Percentiles rank a stretch among this genome's conserved stretches.
Conservation (phyloP, 2,797 vertebrate species). For the Masticophis lateralis region DNA sequence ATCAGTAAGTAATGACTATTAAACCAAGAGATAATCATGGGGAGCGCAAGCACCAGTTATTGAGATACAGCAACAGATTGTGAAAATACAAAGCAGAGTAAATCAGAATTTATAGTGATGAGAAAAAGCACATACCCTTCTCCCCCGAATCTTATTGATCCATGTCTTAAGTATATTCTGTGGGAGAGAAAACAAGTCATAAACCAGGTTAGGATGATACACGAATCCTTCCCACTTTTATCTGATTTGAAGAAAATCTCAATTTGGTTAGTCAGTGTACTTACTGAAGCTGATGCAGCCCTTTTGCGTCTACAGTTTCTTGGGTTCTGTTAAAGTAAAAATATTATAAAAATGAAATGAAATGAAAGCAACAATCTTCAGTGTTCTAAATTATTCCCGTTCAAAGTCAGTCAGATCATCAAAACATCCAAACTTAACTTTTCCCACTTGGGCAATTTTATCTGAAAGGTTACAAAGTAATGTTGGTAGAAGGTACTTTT, state of each 20-base stretch:
- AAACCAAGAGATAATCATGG: neutral
- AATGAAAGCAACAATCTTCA: neutral
- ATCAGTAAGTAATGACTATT: neutral
- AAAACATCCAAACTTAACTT: neutral
- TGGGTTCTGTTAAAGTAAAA: slow-evolving; percentile 48
- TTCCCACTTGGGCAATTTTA: neutral
- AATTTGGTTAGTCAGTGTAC: neutral
- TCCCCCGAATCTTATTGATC: slow-evolving; percentile 6
- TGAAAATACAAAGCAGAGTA: neutral
- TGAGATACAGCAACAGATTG: neutral
- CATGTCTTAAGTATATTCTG: slow-evolving; percentile 6
- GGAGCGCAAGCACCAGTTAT: neutral
- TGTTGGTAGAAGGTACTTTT: neutral
- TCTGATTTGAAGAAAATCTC: slow-evolving; percentile 9
- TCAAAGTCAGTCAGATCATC: neutral
- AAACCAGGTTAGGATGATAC: neutral
- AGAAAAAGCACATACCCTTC: neutral
- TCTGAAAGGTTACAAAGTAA: neutral
- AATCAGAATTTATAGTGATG: neutral
- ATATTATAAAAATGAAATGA: neutral
- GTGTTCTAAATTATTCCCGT: neutral
- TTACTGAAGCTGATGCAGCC: slow-evolving; percentile 51
- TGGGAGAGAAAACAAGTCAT: neutral
- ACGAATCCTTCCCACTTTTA: neutral
- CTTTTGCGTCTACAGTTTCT: slow-evolving; percentile 57